Conservation (phyloP, 2,113 vertebrate species). For the Tupaia tana region DNA sequence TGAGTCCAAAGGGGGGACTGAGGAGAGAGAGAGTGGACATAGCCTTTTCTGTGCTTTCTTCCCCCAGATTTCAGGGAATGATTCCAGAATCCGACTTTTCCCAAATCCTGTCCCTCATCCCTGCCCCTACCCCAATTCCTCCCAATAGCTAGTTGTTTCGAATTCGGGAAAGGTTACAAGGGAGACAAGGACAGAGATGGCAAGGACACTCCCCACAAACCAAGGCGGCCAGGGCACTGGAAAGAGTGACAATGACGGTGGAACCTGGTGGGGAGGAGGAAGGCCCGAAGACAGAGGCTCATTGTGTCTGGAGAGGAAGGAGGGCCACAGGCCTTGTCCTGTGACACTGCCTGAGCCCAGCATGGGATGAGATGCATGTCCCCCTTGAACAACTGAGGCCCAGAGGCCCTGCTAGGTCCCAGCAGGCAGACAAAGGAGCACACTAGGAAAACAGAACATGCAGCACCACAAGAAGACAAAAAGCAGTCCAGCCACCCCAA, state of each 20-base stretch:
- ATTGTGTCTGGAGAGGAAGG: slow-evolving; percentile 49
- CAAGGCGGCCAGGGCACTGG: not conserved
- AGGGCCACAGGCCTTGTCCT: slow-evolving; percentile 45
- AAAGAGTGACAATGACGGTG: slow-evolving; percentile 1
- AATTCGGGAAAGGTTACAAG: not conserved
- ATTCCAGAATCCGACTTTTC: not conserved
- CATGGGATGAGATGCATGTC: not conserved
- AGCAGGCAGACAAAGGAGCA: not conserved
- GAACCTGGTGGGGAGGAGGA: slow-evolving; percentile 50
- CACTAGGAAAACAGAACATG: slow-evolving; percentile 16
- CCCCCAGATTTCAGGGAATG: not conserved
- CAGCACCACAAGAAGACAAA: not conserved
- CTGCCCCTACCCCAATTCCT: not conserved
- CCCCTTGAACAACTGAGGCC: not conserved
- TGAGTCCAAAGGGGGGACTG: not conserved
- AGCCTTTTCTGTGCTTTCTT: not conserved
- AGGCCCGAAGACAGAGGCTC: slow-evolving; percentile 51
- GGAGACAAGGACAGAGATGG: not conserved
- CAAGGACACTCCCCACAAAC: slow-evolving; percentile 9
- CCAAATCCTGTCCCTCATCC: not conserved
- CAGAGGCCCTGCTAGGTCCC: not conserved
- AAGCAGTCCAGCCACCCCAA: not conserved
- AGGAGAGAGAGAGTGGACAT: not conserved
- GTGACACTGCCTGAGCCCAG: slow-evolving; percentile 65
- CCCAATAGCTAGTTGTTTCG: not conserved